These are phyloP conservation scores for Phylloscopus trochiloides DNA, from an alignment of 2,113 vertebrate genomes.

Conservation along the genomic window DNA sequence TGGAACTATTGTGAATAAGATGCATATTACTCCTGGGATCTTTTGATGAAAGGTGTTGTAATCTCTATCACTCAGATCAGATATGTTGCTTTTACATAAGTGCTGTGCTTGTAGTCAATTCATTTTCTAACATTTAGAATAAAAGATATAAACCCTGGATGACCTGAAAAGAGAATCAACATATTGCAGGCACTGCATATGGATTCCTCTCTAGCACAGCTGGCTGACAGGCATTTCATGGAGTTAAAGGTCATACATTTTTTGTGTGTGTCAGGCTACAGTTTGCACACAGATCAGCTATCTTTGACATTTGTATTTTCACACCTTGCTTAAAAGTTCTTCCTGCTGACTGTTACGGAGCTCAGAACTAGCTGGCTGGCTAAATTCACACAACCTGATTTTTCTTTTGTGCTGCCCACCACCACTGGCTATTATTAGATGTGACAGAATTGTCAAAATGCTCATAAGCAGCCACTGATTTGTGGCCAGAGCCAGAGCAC, in stretches of 20 bases:
- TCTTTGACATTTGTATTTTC: not conserved
- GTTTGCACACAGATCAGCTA: not conserved
- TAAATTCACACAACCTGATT: not conserved
- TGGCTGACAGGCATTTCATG: not conserved
- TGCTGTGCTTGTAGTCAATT: not conserved
- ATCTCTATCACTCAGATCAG: slow-evolving; percentile 4
- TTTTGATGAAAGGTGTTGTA: not conserved
- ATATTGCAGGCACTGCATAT: not conserved
- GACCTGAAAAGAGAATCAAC: not conserved
- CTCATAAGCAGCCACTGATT: not conserved
- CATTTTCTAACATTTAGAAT: slow-evolving; percentile 3
- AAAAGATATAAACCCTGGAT: not conserved
- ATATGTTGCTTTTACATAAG: not conserved
- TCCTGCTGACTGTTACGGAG: not conserved
- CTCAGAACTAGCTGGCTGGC: not conserved
- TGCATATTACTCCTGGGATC: not conserved
- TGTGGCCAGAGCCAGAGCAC: not conserved
- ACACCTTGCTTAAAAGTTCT: not conserved
- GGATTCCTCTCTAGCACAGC: not conserved
- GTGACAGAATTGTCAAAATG: not conserved
- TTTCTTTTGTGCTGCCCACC: not conserved
- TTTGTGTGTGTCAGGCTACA: not conserved
- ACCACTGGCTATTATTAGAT: not conserved
- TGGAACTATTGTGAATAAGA: not conserved
- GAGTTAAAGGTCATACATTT: not conserved